Base-by-base conservation (phyloP, 2,888 invertebrate genomes). In the Linnaemya vulpina region DNA sequence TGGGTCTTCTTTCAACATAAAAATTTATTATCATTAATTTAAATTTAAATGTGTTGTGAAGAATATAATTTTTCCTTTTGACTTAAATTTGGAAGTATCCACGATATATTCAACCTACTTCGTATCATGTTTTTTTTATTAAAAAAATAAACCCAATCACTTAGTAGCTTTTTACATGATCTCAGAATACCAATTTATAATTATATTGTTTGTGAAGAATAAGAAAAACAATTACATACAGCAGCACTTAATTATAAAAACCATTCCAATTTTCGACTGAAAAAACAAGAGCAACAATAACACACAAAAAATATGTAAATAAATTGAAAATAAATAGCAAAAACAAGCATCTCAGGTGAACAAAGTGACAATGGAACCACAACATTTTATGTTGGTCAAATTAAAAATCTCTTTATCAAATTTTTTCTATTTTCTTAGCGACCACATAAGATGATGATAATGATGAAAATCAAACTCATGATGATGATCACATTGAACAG, bases 321-420 rank as follows among this genome's bases (percentile, higher is more conserved):
- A 58, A 38, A 13, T 40, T 13, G 40, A 25, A 9, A 60, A 53
- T 22, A 11, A 53, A 40, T 40, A 62, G 1, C 43, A 63, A 62
- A 62, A 40, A 70, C 70, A 82, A 82, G 78, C 78, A 35, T 53
- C 74, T 53, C 70, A 20, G 63, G 85, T 79, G 65, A 82, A 85
- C 85, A 82, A 85, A 67, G 78, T 85, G 85, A 85, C 85, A 85
- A 82, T 67, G 75, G 49, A 71, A 67, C 58, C 25, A 70, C 62
- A 85, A 73, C 65, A 82, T 13, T 58, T 53, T 40, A 40, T 71
- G 40, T 51, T 78, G 46, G 62, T 17, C 15, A 74, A 74, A 60
- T 43, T 20, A 35, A 79, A 67, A 65, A 63, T 38, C 20, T 70
- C 40, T 70, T 35, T 75, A 78, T 75, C 38, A 20, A 68, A 1